These are phyloP conservation scores for Avahi laniger DNA, from an alignment of 2,797 vertebrate species.

Conservation along the genomic window DNA sequence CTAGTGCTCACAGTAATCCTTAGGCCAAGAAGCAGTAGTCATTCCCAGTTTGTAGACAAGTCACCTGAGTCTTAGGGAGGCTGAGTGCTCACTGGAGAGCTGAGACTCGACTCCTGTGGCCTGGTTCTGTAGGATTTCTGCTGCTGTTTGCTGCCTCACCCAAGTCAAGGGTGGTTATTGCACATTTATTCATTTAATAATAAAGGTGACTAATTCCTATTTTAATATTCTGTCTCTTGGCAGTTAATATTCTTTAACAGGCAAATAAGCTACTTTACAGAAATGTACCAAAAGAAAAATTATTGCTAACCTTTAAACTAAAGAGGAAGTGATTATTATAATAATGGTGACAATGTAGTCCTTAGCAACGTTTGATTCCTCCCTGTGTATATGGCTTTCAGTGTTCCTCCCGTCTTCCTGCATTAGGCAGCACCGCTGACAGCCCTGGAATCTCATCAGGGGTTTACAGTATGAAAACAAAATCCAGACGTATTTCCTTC, in stretches of 20 bases:
- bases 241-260: conserved; percentile 39
- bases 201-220: conserved; percentile 47
- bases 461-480: conserved; percentile 18
- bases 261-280: conserved; percentile 20
- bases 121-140: background rate
- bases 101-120: background rate
- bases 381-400: background rate
- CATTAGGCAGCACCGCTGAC: background rate
- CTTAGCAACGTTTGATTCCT: background rate
- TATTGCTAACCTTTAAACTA: background rate
- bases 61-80: too few relatives aligned
- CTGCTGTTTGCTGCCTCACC: background rate
- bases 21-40: background rate
- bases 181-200: conserved; percentile 46
- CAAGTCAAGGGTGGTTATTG: background rate
- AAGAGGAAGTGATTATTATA: conserved; percentile 50
- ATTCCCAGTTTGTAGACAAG: background rate
- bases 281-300: conserved; percentile 38
- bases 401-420: background rate
- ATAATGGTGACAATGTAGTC: background rate
- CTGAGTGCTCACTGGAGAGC: background rate
- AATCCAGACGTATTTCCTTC: conserved; percentile 56
- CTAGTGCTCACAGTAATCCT: background rate
- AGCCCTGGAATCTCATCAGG: conserved; percentile 14
- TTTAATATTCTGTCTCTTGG: background rate